Conservation (phyloP, 2,113 vertebrate species). For the Phyllostomus discolor region DNA sequence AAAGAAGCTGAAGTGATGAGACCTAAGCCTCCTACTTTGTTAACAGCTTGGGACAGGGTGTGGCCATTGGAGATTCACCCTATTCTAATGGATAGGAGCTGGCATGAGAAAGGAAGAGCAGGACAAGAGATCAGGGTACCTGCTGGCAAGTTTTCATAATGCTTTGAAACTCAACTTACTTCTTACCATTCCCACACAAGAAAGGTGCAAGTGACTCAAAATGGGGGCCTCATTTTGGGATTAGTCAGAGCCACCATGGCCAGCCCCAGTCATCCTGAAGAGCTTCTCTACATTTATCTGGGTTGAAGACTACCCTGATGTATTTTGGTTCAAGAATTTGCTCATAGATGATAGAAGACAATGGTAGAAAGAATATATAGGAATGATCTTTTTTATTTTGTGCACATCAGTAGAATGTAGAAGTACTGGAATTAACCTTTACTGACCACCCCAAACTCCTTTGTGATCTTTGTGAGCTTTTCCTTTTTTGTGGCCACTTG, state of each 20-base stretch:
- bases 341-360: not conserved
- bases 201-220: not conserved
- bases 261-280: not conserved
- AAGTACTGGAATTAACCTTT: constrained; percentile 24
- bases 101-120: not conserved
- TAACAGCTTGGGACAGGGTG: not conserved
- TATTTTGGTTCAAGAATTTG: constrained; percentile 20
- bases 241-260: not conserved
- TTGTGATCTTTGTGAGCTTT: not conserved
- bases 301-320: not conserved
- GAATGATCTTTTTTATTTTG: not conserved
- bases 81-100: not conserved
- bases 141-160: not conserved
- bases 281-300: not conserved
- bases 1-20: not conserved
- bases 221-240: not conserved
- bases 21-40: not conserved
- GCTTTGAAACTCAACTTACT: constrained; percentile 11
- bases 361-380: not conserved
- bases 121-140: not conserved
- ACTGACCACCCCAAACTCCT: not conserved
- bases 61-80: not conserved
- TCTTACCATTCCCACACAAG: not conserved
- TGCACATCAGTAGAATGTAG: not conserved
- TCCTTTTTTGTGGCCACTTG: constrained; percentile 18